These are phyloP conservation scores for Eurytoma californica DNA, from an alignment of 2,888 invertebrate genomes.

Conservation along the genomic window DNA sequence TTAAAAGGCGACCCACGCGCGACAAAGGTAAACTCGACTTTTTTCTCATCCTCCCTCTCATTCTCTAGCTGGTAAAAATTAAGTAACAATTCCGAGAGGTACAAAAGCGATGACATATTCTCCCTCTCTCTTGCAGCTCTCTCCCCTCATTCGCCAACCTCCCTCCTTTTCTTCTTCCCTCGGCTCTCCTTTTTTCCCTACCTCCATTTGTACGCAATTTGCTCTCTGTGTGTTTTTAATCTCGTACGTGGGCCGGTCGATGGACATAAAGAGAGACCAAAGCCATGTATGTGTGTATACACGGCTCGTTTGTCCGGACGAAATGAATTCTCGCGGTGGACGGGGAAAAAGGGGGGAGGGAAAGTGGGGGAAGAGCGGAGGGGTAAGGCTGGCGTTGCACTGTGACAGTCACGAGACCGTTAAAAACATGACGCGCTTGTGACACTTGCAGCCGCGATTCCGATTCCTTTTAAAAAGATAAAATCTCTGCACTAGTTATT, in stretches of 20 bases:
- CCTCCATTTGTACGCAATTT: slow-evolving; percentile 56
- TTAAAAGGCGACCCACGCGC: neutral
- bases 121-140: neutral
- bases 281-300: slow-evolving; percentile 40
- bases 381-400: neutral
- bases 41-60: neutral
- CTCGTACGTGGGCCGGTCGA: slow-evolving; percentile 56
- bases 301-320: slow-evolving; percentile 54
- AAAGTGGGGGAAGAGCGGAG: slow-evolving; percentile 22
- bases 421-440: no score
- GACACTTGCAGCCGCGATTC: no score
- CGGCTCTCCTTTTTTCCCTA: neutral
- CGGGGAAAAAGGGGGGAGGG: slow-evolving; percentile 32
- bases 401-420: no score
- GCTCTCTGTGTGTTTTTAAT: slow-evolving; percentile 58
- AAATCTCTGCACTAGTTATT: no score
- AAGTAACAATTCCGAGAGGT: slow-evolving; percentile 29
- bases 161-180: neutral
- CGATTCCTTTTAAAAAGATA: no score
- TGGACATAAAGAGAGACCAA: slow-evolving; percentile 58
- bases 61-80: slow-evolving; percentile 26
- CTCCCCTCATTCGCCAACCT: neutral
- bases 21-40: slow-evolving; percentile 34
- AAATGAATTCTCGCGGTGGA: slow-evolving; percentile 54
- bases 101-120: slow-evolving; percentile 12